phyloP scores from a whole-genome alignment of 2,797 vertebrate genomes.

The Tragopan temminckii region DNA sequence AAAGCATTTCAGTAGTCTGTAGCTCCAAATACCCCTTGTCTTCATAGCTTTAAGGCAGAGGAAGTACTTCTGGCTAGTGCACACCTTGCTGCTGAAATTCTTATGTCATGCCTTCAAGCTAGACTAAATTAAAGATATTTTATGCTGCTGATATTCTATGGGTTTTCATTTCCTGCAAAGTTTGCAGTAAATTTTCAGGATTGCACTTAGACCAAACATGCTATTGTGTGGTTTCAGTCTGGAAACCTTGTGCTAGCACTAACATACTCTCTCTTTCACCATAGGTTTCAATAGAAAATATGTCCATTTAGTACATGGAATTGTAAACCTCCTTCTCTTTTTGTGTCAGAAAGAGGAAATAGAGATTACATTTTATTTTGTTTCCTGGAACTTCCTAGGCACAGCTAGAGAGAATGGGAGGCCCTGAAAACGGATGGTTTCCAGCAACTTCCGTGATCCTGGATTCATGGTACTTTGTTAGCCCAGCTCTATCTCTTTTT shows the following conservation, averaged over 20 bases:
- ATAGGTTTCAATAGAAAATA: neutral
- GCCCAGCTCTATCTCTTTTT: neutral
- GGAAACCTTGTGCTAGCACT: neutral
- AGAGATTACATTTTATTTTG: neutral
- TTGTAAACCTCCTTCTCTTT: neutral
- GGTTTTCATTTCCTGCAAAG: neutral
- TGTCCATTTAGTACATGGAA: neutral
- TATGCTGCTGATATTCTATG: neutral
- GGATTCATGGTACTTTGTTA: neutral
- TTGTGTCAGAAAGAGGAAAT: neutral
- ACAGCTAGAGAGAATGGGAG: neutral
- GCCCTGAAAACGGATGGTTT: neutral
- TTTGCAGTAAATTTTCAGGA: neutral
- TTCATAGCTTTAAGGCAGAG: rapidly evolving
- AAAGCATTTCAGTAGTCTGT: neutral
- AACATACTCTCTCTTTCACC: neutral
- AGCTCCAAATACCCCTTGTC: neutral
- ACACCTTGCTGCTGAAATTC: neutral
- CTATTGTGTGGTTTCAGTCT: neutral
- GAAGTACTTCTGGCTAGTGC: neutral
- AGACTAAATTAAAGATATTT: neutral
- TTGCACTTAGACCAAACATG: neutral
- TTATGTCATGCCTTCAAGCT: neutral
- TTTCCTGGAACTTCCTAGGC: neutral
- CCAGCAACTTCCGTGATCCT: neutral